Evolutionary conservation across 2,113 vertebrate species (phyloP), one percentile per base, ranked within the genome.

Genomic region (Campylomormyrus numenius): DNA sequence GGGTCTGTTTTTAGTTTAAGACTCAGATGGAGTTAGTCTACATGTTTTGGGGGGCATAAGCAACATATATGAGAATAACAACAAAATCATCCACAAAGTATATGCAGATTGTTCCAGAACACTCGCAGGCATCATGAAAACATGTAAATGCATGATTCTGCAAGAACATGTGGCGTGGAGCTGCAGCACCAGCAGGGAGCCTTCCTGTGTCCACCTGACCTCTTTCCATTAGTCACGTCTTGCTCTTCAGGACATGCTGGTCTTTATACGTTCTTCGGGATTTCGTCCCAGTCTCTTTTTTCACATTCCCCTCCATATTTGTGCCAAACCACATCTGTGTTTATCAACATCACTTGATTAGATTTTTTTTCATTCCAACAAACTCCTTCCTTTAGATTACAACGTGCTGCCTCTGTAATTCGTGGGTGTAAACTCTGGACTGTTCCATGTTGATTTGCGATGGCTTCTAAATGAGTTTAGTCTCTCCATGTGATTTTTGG

Each of bases 341-440:
- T 87, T 87, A 87, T 87, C 85, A 87, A 35, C 50, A 87, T 13
- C 27, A 19, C 50, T 87, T 87, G 24, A 87, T 87, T 87, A 42
- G 27, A 53, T 87, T 53, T 53, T 87, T 87, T 56, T 48, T 46
- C 46, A 24, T 48, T 56, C 45, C 42, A 85, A 52, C 6, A 53
- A 19, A 87, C 85, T 87, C 50, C 4, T 31, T 87, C 85, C 85
- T 50, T 15, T 24, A 53, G 27, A 87, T 87, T 53, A 52, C 45
- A n/a, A 31, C 2, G 49, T 31, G 45, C 49, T 6, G n/a, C 49
- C 48, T 87, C 48, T 87, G 45, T 52, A 31, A 52, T 27, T 48
- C n/a, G 49, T 56, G 27, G 50, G 19, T 53, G 53, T 53, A 52
- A 87, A 56, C 50, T 50, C 48, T 86, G 85, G n/a, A 56, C 27